Base-by-base conservation (phyloP, 2,113 vertebrate genomes). In the Oplegnathus fasciatus region DNA sequence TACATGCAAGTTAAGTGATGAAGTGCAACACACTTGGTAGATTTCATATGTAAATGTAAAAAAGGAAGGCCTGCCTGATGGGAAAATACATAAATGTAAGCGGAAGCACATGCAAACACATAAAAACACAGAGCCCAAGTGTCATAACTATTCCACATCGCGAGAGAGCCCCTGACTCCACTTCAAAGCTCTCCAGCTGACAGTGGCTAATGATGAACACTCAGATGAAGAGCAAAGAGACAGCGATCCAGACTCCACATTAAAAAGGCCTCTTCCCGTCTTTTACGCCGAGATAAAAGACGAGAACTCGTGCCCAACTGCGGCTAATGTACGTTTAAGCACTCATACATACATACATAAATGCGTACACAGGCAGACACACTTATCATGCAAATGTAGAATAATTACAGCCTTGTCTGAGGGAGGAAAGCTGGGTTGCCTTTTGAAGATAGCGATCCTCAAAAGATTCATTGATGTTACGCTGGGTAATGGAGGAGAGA, bases 301-400 rank as follows among this genome's bases (percentile, higher is more conserved):
- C 61, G 3, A 84, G 88, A 86, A 70, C 79, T 55, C 48, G 26
- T 48, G 86, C 84, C 83, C 67, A 57, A 86, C 89, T 72, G 74
- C 46, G 20, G 88, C 92, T 94, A 93, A 94, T 93, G 89, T 91
- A 88, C 92, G 84, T 93, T 94, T 93, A 94, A 91, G 90, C 88
- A 72, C 90, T 91, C 92, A 86, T 91, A 92, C 88, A 90, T 91
- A 86, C 89, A 91, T 92, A 91, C 86, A 92, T 89, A 91, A 92
- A 92, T 55, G 86, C 84, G 78, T 82, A 91, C 91, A 93, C 75
- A 86, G 80, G 89, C 82, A 91, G 88, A 88, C 89, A 65, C 86
- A 91, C 94, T 93, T 92, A 93, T 94, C 87, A 94, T 93, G 94
- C 90, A 94, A 94, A 94, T 93, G 89, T 88, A 70, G 83, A 93